These are phyloP conservation scores for Collichthys lucidus DNA, from an alignment of 2,113 vertebrate species.

Conservation along the genomic window DNA sequence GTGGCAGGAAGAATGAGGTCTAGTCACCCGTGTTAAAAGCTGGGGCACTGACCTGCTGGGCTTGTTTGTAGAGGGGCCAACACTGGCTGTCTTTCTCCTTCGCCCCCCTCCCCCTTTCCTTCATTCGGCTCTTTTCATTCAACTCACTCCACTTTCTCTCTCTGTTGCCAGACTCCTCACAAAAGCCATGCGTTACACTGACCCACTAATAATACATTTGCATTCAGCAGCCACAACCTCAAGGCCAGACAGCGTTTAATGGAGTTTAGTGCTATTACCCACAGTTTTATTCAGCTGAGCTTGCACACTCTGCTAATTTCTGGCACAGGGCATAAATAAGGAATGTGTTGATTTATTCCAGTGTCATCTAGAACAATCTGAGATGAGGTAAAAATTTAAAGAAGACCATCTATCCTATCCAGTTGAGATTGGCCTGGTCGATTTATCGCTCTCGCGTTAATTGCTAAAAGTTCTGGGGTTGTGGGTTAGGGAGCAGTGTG, in stretches of 20 bases:
- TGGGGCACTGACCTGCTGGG: conserved; percentile 64
- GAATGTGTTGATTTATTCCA: conserved; percentile 6
- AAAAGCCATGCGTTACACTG: conserved; percentile 66
- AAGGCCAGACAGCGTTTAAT: conserved; percentile 28
- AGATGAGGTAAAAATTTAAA: conserved; percentile 1
- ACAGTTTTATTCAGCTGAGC: conserved; percentile 29
- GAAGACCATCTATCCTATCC: background rate
- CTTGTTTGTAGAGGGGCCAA: conserved; percentile 56
- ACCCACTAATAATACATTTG: conserved; percentile 63
- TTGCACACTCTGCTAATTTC: conserved; percentile 25
- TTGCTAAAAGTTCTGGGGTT: background rate
- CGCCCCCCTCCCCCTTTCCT: background rate
- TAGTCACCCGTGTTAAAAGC: conserved; percentile 57
- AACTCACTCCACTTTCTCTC: conserved; percentile 18
- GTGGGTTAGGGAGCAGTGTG: background rate
- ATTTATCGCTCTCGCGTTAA: background rate
- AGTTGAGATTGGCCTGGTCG: background rate
- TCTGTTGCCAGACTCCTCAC: conserved; percentile 50
- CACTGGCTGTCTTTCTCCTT: conserved; percentile 54
- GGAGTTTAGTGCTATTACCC: conserved; percentile 28
- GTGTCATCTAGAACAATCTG: background rate
- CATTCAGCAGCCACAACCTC: conserved; percentile 50
- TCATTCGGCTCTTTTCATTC: conserved; percentile 43
- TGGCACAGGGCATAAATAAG: background rate
- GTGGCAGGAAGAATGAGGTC: conserved; percentile 40